Conservation (phyloP, 2,113 vertebrate species). For the Mormyrus iriodes region DNA sequence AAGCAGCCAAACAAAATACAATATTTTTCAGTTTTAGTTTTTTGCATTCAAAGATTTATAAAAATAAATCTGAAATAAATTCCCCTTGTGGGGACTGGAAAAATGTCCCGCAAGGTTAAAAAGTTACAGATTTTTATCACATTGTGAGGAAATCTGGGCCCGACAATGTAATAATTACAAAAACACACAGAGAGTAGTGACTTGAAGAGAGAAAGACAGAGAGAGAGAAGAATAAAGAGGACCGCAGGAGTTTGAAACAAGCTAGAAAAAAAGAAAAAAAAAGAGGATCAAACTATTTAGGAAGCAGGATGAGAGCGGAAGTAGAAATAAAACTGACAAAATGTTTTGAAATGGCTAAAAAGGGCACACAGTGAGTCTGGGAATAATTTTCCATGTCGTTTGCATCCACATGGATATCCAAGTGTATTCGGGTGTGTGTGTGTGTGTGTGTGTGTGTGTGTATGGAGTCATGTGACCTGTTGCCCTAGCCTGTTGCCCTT, state of each 20-base stretch:
- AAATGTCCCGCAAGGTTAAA: too few species aligned
- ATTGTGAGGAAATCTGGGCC: too few species aligned
- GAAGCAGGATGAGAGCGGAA: conserved; percentile 20
- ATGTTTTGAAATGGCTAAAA: conserved; percentile 45
- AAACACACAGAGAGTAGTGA: neutral
- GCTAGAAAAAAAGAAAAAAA: neutral
- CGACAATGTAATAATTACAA: too few species aligned
- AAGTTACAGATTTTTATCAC: too few species aligned
- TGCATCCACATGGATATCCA: neutral
- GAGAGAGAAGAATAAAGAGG: neutral
- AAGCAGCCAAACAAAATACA: neutral
- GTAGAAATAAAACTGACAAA: neutral
- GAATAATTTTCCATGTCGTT: conserved; percentile 39
- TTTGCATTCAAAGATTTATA: neutral
- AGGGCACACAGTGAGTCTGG: conserved; percentile 52
- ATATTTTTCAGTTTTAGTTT: neutral
- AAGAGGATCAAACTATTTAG: neutral
- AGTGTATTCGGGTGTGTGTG: conserved; percentile 21
- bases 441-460: conserved; percentile 20
- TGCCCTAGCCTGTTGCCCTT: conserved; percentile 42
- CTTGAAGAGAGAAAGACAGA: neutral
- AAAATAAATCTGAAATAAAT: too few species aligned
- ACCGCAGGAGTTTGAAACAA: neutral
- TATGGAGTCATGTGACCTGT: neutral
- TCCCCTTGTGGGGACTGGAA: too few species aligned